phyloP scores from a whole-genome alignment of 37 sponge, comb jelly and placozoan species.

The Crambe crambe region DNA sequence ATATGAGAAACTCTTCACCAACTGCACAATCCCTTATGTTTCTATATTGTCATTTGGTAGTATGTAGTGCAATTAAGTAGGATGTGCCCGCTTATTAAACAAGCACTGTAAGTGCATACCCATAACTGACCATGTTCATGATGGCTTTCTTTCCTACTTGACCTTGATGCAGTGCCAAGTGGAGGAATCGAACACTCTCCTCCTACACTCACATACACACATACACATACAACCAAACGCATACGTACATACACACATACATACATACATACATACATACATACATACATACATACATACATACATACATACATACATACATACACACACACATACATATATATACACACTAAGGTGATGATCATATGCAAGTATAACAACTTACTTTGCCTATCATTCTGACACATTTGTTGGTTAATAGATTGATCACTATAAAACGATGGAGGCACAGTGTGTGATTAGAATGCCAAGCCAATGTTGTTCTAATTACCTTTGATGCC shows the following conservation, averaged over 20 bases:
- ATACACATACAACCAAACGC: background rate
- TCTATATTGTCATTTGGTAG: too few relatives aligned
- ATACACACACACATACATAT: too few relatives aligned
- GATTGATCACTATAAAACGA: conserved; percentile 66
- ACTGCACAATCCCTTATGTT: too few relatives aligned
- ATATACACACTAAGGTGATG: too few relatives aligned
- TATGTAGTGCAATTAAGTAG: too few relatives aligned
- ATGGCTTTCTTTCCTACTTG: conserved; percentile 47
- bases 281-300: too few relatives aligned
- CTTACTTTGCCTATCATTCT: conserved; percentile 84
- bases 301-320: too few relatives aligned
- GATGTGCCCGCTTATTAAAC: too few relatives aligned
- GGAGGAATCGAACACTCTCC: conserved; percentile 74
- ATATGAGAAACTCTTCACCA: too few relatives aligned
- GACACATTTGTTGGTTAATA: conserved; percentile 88
- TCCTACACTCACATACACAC: conserved; percentile 39
- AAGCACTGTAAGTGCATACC: too few relatives aligned
- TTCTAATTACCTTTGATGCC: conserved; percentile 91
- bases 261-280: background rate
- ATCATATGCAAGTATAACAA: background rate
- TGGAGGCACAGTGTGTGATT: conserved; percentile 9
- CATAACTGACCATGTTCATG: conserved; percentile 69
- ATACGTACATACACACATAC: background rate
- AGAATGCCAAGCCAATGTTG: too few relatives aligned
- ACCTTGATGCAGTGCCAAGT: conserved; percentile 79